Conservation (phyloP, 2,113 vertebrate species). For the Antennarius striatus region DNA sequence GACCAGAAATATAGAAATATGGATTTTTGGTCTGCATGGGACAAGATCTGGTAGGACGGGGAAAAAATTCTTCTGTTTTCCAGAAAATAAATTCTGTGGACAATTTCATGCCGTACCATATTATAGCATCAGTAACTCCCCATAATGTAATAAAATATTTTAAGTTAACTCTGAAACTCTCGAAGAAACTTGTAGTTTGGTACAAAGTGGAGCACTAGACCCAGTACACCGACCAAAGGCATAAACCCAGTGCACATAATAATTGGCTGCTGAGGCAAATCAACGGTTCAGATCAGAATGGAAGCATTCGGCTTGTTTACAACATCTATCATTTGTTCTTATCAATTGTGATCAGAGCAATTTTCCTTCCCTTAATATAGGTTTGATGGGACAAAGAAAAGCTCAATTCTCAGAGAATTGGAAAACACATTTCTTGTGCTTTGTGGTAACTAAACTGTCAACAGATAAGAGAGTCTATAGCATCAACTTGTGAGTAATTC, state of each 20-base stretch:
- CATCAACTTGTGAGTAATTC: slow-evolving; percentile 83
- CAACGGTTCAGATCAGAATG: slow-evolving; percentile 72
- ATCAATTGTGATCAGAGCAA: slow-evolving; percentile 75
- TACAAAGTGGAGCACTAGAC: slow-evolving; percentile 10
- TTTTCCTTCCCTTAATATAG: slow-evolving; percentile 77
- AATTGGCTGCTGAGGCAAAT: slow-evolving; percentile 72
- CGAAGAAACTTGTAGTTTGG: neutral
- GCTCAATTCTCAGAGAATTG: slow-evolving; percentile 78
- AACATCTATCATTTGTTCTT: slow-evolving; percentile 78
- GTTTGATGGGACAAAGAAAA: slow-evolving; percentile 79
- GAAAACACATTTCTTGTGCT: slow-evolving; percentile 81
- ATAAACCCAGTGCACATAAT: slow-evolving; percentile 60
- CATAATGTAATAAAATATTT: slow-evolving; percentile 26
- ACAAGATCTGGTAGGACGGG: too few relatives aligned
- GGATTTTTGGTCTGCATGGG: neutral
- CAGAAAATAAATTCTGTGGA: neutral
- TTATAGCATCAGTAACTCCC: slow-evolving; percentile 73
- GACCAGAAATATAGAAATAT: too few relatives aligned
- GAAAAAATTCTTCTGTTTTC: too few relatives aligned
- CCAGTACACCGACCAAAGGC: slow-evolving; percentile 38
- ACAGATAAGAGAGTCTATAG: slow-evolving; percentile 79
- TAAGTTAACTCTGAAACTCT: too few relatives aligned
- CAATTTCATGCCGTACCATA: slow-evolving; percentile 51
- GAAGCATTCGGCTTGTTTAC: slow-evolving; percentile 75
- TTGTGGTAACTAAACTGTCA: slow-evolving; percentile 82